phyloP scores from a whole-genome alignment of 2,888 invertebrate species.

The Germaria angustata region DNA sequence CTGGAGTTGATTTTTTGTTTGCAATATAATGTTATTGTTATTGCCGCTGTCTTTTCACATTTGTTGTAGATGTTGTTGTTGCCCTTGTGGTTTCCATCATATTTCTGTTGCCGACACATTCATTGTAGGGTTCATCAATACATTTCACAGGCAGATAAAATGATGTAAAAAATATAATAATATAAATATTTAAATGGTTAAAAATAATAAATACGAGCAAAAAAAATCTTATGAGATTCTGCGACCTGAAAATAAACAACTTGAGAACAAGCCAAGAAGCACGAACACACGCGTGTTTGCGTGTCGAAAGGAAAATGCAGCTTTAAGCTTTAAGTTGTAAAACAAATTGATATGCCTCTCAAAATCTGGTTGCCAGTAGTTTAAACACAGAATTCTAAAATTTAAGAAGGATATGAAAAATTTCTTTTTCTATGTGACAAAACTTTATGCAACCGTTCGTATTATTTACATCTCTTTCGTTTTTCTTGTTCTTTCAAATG shows the following conservation, averaged over 20 bases:
- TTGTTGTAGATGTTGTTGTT: background rate
- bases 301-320: conserved; percentile 15
- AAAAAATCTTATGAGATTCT: conserved; percentile 22
- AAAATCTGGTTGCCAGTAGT: background rate
- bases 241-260: conserved; percentile 15
- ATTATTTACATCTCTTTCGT: background rate
- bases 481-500: background rate
- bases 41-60: background rate
- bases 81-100: conserved; percentile 41
- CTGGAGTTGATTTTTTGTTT: background rate
- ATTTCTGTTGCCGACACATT: conserved; percentile 15
- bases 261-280: background rate
- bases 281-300: background rate
- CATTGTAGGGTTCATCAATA: conserved; percentile 36
- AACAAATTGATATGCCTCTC: conserved; percentile 4
- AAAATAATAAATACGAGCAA: background rate
- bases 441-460: background rate
- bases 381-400: background rate
- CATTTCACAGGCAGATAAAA: conserved; percentile 44
- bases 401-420: background rate
- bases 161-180: background rate
- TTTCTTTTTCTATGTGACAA: no score
- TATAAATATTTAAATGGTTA: background rate
- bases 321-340: conserved; percentile 34
- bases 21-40: conserved; percentile 22